phyloP scores from a whole-genome alignment of 1,140 invertebrate genomes.

The Drosophila simulans region DNA sequence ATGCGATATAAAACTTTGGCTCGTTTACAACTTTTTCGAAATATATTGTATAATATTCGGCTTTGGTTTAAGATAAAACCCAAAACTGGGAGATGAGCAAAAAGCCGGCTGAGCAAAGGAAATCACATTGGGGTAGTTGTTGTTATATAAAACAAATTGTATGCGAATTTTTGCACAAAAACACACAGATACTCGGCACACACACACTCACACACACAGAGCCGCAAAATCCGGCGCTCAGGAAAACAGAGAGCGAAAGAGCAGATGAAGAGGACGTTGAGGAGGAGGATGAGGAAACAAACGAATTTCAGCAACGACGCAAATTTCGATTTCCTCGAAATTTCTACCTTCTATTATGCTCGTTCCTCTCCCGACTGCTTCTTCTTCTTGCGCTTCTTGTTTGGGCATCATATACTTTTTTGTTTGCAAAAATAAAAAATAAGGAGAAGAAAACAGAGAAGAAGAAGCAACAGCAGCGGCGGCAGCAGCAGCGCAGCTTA shows the following conservation, averaged over 20 bases:
- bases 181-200: conserved; percentile 15
- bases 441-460: conserved; percentile 28
- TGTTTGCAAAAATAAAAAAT: conserved; percentile 60
- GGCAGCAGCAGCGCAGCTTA: conserved; percentile 64
- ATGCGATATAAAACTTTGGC: conserved; percentile 23
- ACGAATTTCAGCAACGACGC: conserved; percentile 72
- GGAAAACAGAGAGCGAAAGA: conserved; percentile 30
- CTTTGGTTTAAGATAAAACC: conserved; percentile 38
- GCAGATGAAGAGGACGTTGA: background rate
- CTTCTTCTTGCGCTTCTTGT: conserved; percentile 41
- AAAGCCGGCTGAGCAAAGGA: conserved; percentile 56
- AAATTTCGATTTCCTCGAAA: conserved; percentile 81
- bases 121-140: conserved; percentile 76
- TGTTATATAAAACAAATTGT: conserved; percentile 74
- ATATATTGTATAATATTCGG: conserved; percentile 44
- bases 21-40: conserved; percentile 60
- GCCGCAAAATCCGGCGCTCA: conserved; percentile 41
- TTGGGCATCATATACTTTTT: conserved; percentile 54
- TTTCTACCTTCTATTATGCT: conserved; percentile 81
- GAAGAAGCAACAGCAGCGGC: conserved; percentile 48
- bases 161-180: conserved; percentile 35
- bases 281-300: conserved; percentile 14
- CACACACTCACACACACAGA: conserved; percentile 19
- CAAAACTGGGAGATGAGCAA: conserved; percentile 66
- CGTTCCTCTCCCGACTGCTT: conserved; percentile 36